Base-by-base conservation (phyloP, 1,140 invertebrate genomes). In the Adelges cooleyi region DNA sequence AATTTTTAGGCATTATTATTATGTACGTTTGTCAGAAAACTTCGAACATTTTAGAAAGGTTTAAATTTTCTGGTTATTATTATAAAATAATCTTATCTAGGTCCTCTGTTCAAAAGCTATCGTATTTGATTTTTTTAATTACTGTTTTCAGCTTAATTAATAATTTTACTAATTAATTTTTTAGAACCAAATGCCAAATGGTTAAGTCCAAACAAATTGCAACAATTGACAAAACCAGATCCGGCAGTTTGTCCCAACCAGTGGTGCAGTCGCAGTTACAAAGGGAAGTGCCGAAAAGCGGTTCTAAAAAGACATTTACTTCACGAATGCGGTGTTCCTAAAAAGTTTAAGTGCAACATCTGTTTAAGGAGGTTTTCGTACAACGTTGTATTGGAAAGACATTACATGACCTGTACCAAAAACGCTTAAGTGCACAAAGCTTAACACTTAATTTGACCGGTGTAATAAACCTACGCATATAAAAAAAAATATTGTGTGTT, bases 241-340 rank as follows among this genome's bases (percentile, higher is more conserved):
- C 56, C 56, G 20, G 56, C 56, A 67, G 70, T 53, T 75, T 76
- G 67, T 71, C 68, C 25, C 71, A 65, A 65, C 13, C 29, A 33
- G 29, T 23, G 15, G 11, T 65, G 62, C 40, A 36, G 36, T 25
- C 62, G 48, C 42, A 51, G 23, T 15, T 65, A 65, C 38, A 52
- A 36, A 48, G 56, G 56, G 18, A 62, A 48, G 18, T 46, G 56
- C n/a, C 25, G 49, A 17, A 65, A 50, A 65, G 62, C 46, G 11
- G 27, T 36, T 18, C 36, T 65, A 18, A 50, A 65, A 65, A 50
- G 62, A 17, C 62, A 65, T 65, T 65, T 65, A 25, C 33, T 38
- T 25, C 46, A 51, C 2, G 62, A 65, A 17, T 65, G 62, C 51
- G 62, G 62, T 2, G 62, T 65, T 50, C 62, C 62, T 0, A 65